Percentiles rank a stretch among this genome's conserved stretches.
Conservation (phyloP, 2,113 vertebrate genomes). For the Microtus richardsoni region DNA sequence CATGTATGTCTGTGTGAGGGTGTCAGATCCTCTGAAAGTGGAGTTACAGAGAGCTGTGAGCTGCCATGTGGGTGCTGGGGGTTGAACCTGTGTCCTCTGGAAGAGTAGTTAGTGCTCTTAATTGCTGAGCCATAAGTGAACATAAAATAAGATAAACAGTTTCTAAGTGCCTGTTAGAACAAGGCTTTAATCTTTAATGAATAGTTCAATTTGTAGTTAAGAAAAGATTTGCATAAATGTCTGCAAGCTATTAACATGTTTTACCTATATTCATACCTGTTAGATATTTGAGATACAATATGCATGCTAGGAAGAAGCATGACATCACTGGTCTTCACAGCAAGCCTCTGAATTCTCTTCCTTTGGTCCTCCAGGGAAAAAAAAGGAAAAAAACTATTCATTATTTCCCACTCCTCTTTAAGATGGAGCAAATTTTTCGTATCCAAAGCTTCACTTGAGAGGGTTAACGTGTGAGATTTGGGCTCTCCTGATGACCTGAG, state of each 20-base stretch:
- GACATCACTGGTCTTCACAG: not conserved
- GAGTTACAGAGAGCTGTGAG: not conserved
- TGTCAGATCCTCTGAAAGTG: not conserved
- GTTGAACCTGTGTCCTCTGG: not conserved
- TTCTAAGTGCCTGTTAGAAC: not conserved
- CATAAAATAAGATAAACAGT: not conserved
- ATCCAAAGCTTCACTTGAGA: not conserved
- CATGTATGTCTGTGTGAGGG: not conserved
- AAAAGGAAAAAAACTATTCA: not conserved
- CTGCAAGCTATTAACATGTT: not conserved
- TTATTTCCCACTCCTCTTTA: not conserved
- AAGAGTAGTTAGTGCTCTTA: not conserved
- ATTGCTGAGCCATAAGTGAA: not conserved
- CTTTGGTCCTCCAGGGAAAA: not conserved
- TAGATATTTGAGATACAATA: not conserved
- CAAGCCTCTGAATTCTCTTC: not conserved
- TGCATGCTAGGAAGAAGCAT: not conserved
- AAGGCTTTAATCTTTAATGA: not conserved
- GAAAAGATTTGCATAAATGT: not conserved
- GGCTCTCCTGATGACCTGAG: not conserved
- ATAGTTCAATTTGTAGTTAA: not conserved
- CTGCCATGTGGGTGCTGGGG: not conserved
- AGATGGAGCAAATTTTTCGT: not conserved
- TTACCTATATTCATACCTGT: not conserved
- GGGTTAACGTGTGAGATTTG: not conserved